Evolutionary conservation across 2,888 invertebrate species (phyloP).

Genomic region (Seladonia tumulorum): DNA sequence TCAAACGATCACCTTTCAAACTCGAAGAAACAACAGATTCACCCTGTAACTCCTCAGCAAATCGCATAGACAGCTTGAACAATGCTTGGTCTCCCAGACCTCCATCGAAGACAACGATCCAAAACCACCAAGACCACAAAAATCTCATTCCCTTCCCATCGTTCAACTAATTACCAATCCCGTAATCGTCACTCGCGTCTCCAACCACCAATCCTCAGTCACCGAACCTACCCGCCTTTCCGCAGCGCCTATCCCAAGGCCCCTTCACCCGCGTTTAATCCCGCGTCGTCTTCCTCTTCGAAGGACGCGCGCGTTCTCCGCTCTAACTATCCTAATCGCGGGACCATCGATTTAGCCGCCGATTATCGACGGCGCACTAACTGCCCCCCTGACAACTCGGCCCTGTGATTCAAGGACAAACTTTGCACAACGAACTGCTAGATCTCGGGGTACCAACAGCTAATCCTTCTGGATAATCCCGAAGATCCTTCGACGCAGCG

Average conservation of each 20-base stretch:
- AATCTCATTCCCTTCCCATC: background rate
- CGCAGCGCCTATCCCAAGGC: background rate
- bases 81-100: no score
- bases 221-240: background rate
- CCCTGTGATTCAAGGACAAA: background rate
- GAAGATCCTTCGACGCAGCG: background rate
- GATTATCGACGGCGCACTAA: conserved; percentile 41
- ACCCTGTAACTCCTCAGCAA: no score
- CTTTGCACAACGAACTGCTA: background rate
- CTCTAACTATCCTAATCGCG: conserved; percentile 8
- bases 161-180: background rate
- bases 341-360: conserved; percentile 14
- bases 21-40: no score
- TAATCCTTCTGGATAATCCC: background rate
- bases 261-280: background rate
- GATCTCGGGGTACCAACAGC: background rate
- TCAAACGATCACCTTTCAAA: no score
- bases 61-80: no score
- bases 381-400: background rate
- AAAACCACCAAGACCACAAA: background rate
- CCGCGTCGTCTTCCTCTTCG: background rate
- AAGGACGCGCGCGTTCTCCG: background rate
- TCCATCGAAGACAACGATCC: no score
- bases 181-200: background rate
- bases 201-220: background rate